A percentile compares a stretch with the other conserved stretches of the same genome.
phyloP scores from a whole-genome alignment of 1,140 invertebrate species.

The Neodiprion pinetum region DNA sequence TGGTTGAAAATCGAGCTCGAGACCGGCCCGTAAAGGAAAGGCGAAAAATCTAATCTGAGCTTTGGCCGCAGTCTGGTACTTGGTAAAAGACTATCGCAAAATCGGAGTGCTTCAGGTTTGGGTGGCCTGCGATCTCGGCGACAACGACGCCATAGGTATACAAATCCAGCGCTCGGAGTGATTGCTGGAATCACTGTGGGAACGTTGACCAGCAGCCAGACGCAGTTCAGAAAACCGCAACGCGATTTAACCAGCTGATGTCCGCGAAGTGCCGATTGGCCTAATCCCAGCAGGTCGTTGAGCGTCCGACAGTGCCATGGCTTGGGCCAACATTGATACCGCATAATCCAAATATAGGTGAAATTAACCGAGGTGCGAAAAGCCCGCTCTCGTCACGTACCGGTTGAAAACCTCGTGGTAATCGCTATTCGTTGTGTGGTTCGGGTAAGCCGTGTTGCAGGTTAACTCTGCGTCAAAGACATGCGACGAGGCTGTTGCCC shows the following conservation, averaged over 20 bases:
- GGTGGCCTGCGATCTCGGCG: too few relatives aligned
- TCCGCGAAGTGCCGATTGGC: background rate
- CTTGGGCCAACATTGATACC: slow-evolving; percentile 39
- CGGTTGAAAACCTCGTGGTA: too few relatives aligned
- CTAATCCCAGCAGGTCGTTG: background rate
- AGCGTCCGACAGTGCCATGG: slow-evolving; percentile 27
- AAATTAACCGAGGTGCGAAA: background rate
- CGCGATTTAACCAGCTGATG: background rate
- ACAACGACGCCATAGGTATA: background rate
- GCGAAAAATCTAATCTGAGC: too few relatives aligned
- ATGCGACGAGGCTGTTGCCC: too few relatives aligned
- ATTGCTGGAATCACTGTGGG: slow-evolving; percentile 29
- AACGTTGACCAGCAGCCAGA: slow-evolving; percentile 16
- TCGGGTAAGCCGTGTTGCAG: too few relatives aligned
- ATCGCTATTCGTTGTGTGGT: too few relatives aligned
- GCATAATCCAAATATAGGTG: background rate
- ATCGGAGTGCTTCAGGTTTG: too few relatives aligned
- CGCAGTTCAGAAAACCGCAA: background rate
- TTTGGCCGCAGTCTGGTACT: too few relatives aligned
- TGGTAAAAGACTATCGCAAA: too few relatives aligned
- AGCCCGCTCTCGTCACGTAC: background rate
- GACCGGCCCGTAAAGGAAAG: too few relatives aligned
- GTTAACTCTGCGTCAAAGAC: too few relatives aligned
- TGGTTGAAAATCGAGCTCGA: too few relatives aligned
- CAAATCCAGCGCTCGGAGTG: slow-evolving; percentile 37